Evolutionary conservation across 2,888 invertebrate genomes (phyloP), one percentile per base, ranked within the genome.

Genomic region (Cataglyphis albicans): DNA sequence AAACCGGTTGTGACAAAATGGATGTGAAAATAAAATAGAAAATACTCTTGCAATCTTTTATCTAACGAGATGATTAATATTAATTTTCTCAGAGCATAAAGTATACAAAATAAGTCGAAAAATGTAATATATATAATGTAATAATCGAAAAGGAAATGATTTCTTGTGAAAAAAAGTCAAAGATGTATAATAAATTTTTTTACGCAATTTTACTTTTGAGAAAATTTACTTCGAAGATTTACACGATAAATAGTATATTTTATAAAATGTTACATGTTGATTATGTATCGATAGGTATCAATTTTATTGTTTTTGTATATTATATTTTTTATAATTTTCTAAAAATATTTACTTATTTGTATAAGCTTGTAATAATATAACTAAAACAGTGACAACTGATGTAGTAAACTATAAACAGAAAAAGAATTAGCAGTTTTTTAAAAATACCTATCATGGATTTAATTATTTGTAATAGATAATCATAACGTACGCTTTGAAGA

Each of bases 321-420:
- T 15, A 55, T 15, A 15, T 70, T n/a, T 25, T 6, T 59, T 73
- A n/a, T 59, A 59, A 73, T 29, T 52, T 35, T 3, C 15, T 18
- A 44, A 18, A n/a, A n/a, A 21, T 41, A 2, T 52, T 63, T 48
- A 21, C 3, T 63, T n/a, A 10, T 21, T 44, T 4, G 21, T 64
- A 6, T 25, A 35, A 6, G 35, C 3, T 75, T 75, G 75, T 64
- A 1, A 12, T 48, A 64, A 64, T 64, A 75, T 52, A 6, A 75
- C 12, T 64, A 75, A 52, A 52, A 75, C 7, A 0, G 48, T 64
- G 12, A 12, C 64, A 21, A 55, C 10, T 25, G 63, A 64, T 6
- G 35, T 12, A 9, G 21, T 9, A 3, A 75, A 64, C 64, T 75
- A 18, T 48, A 48, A 48, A 48, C 1, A 48, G n/a, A 6, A 0